Percentiles rank a stretch among this genome's conserved stretches.
Evolutionary conservation across 2,797 vertebrate species (phyloP).

Genomic region (Esox lucius): DNA sequence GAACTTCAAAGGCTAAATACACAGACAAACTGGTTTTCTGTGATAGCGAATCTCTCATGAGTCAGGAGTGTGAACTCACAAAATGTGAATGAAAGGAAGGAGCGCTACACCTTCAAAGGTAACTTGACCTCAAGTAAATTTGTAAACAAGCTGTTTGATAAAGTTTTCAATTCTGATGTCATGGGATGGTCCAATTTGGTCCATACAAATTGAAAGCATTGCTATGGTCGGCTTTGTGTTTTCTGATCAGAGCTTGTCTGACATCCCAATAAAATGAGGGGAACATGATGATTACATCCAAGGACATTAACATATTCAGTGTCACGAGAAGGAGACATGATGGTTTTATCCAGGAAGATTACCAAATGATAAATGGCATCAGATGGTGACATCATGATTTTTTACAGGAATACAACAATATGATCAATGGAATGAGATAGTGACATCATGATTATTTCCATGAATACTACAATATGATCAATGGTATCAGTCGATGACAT

Average conservation of each 20-base stretch:
- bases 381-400: too few species aligned
- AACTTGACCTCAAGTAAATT: background rate
- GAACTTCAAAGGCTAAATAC: slow-evolving; percentile 9
- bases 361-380: too few species aligned
- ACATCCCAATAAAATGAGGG: background rate
- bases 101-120: background rate
- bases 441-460: too few species aligned
- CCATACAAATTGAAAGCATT: background rate
- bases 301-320: too few species aligned
- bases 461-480: too few species aligned
- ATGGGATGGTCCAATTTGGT: background rate
- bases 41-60: background rate
- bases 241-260: background rate
- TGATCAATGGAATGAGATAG: too few species aligned
- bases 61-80: background rate
- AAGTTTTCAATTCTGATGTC: background rate
- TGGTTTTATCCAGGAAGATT: too few species aligned
- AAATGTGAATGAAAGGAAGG: background rate
- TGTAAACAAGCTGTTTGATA: background rate
- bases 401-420: too few species aligned
- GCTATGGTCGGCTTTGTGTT: background rate
- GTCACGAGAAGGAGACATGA: too few species aligned
- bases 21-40: background rate
- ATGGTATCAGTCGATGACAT: too few species aligned
- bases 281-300: too few species aligned